Conservation (phyloP, 2,113 vertebrate genomes). For the Ciconia stormi region DNA sequence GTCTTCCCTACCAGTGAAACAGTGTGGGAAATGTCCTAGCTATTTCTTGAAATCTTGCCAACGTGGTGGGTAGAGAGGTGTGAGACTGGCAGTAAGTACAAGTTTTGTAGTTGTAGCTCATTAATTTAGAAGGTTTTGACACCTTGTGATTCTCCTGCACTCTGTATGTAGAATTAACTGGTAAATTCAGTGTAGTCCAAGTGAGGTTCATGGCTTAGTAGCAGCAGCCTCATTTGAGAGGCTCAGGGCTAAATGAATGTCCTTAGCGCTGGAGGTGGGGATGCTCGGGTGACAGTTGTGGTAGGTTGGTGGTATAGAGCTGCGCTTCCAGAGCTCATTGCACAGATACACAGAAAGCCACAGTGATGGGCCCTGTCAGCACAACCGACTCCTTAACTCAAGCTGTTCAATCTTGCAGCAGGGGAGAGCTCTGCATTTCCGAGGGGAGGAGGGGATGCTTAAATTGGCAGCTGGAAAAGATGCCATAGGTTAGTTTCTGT, state of each 20-base stretch:
- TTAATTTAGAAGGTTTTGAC: background rate
- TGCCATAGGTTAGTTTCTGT: constrained; percentile 63
- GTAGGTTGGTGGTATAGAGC: background rate
- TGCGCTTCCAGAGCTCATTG: background rate
- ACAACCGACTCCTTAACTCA: background rate
- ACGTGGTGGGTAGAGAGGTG: background rate
- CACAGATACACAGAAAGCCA: accelerated
- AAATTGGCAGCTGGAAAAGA: constrained; percentile 61
- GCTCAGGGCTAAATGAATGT: background rate
- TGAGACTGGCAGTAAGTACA: background rate
- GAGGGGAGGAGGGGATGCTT: background rate
- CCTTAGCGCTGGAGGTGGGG: background rate
- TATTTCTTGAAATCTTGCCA: background rate
- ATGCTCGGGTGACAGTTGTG: background rate
- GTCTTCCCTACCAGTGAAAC: background rate
- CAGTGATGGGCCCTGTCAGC: background rate
- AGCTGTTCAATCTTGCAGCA: background rate
- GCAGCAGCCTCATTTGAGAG: background rate
- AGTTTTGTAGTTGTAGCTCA: background rate
- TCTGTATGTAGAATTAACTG: background rate
- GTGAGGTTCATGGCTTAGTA: background rate
- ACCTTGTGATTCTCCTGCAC: background rate
- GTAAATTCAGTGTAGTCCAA: background rate
- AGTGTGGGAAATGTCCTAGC: background rate
- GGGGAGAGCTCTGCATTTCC: background rate